phyloP scores from a whole-genome alignment of 1,140 invertebrate genomes.

The Eupristina koningsbergeri region DNA sequence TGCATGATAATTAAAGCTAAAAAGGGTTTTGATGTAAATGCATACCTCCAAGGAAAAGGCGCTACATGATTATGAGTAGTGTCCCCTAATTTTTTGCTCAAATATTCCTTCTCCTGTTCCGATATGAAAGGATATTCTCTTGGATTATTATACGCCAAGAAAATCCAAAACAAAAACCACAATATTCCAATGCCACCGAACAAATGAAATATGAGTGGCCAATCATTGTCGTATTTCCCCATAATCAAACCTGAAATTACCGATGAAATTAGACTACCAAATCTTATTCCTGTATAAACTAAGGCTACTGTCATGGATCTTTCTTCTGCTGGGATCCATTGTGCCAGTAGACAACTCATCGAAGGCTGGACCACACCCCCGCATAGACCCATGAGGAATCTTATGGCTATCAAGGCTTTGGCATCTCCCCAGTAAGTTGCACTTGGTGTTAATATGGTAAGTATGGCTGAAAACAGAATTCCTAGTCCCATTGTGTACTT shows the following conservation, averaged over 20 bases:
- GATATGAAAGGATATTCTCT: conserved; percentile 85
- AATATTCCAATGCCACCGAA: conserved; percentile 82
- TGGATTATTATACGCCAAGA: conserved; percentile 82
- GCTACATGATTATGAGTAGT: conserved; percentile 71
- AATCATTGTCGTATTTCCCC: conserved; percentile 72
- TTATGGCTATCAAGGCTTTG: conserved; percentile 75
- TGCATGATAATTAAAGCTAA: conserved; percentile 77
- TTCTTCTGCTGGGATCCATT: conserved; percentile 81
- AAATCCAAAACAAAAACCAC: conserved; percentile 81
- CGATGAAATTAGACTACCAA: conserved; percentile 54
- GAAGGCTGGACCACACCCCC: conserved; percentile 84
- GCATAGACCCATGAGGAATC: conserved; percentile 80
- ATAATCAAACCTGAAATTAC: conserved; percentile 36
- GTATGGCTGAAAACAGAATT: conserved; percentile 74
- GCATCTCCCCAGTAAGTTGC: conserved; percentile 75
- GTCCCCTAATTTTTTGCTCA: conserved; percentile 68
- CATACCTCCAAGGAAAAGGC: conserved; percentile 79
- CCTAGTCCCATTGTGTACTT: conserved; percentile 74
- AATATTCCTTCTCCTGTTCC: conserved; percentile 81
- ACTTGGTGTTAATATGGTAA: conserved; percentile 80
- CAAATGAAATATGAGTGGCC: conserved; percentile 84
- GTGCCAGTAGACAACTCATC: conserved; percentile 78
- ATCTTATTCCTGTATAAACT: conserved; percentile 78
- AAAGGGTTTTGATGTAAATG: conserved; percentile 82
- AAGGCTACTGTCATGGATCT: conserved; percentile 79